Percentiles rank a stretch among this genome's conserved stretches.
These are phyloP conservation scores for Leptodactylus fuscus DNA, from an alignment of 2,113 vertebrate genomes.

Conservation along the genomic window DNA sequence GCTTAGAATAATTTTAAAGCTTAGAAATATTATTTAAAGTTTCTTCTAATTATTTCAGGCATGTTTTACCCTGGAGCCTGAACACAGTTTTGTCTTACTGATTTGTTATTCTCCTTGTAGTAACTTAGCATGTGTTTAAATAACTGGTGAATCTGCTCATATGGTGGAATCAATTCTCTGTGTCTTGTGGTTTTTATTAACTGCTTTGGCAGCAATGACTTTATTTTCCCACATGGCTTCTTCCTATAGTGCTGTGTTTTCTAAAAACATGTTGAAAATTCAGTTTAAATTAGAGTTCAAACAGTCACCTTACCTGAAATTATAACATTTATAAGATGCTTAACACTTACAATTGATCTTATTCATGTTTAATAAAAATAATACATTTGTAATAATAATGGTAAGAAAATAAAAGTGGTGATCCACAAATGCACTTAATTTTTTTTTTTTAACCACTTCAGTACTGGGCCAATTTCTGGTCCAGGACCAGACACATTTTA, in stretches of 20 bases:
- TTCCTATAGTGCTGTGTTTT: slow-evolving; percentile 61
- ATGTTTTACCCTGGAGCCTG: neutral
- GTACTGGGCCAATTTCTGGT: too few species aligned
- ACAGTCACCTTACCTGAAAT: neutral
- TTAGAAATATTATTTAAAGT: neutral
- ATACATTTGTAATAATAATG: too few species aligned
- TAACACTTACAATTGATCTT: neutral
- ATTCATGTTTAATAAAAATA: neutral
- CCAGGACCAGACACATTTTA: too few species aligned
- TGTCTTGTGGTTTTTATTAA: slow-evolving; percentile 67
- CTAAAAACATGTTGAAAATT: slow-evolving; percentile 3
- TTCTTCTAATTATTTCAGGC: neutral
- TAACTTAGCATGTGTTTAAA: slow-evolving; percentile 62
- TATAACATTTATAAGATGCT: neutral
- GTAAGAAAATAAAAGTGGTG: too few species aligned
- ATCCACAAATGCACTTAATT: too few species aligned
- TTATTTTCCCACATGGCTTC: slow-evolving; percentile 64
- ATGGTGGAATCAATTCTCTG: slow-evolving; percentile 59
- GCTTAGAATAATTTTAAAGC: neutral
- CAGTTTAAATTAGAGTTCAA: neutral
- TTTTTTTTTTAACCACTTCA: too few species aligned
- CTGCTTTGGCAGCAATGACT: slow-evolving; percentile 61
- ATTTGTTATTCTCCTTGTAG: slow-evolving; percentile 62
- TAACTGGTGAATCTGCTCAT: slow-evolving; percentile 55
- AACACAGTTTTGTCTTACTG: slow-evolving; percentile 55